Base-by-base conservation (phyloP, 2,888 invertebrate genomes). In the Petrolisthes cinctipes region DNA sequence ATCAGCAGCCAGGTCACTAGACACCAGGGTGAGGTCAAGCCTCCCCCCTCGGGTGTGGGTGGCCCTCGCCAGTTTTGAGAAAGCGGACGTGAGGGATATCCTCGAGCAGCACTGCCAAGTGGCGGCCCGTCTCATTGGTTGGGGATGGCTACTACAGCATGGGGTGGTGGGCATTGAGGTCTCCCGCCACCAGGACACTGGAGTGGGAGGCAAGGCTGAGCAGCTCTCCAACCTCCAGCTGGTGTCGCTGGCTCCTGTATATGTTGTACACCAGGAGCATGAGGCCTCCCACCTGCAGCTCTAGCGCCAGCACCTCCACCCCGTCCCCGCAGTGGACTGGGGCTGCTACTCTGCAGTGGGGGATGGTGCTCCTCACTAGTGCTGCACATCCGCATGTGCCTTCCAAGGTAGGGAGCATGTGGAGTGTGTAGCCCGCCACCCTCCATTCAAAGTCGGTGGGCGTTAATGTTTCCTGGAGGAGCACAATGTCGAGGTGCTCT, bases 211-310 rank as follows among this genome's bases (percentile, higher is more conserved):
- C 20, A 6, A 82, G 61, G 23, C 17, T 17, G 11, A 82, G 37
- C 82, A 82, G 61, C 61, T 82, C 82, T 23, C 82, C 82, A 11
- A 54, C 61, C 11, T 82, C 82, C 56, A 82, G 82, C 20, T 82
- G 20, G 20, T 23, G 7, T 66, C 82, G 7, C 57, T 56, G 82
- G 82, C 82, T 82, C 66, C 61, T 57, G 82, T 82, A 82, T 56
- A 82, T 66, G 61, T 82, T 82, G 82, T 82, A 82, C 0, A 82
- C 54, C 11, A 23, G 11, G 1, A 82, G 57, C 6, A 61, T 1
- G 54, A 56, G 54, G 23, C 9, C n/a, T 37, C 17, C 11, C 11
- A 66, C 20, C n/a, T 82, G 57, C n/a, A 82, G 82, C 82, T 61
- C 6, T 20, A 82, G 57, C 66, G 82, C 57, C 66, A 82, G 1